Evolutionary conservation across 1,140 invertebrate genomes (phyloP), one percentile per base, ranked within the genome.

Genomic region (Phenacoccus solenopsis): DNA sequence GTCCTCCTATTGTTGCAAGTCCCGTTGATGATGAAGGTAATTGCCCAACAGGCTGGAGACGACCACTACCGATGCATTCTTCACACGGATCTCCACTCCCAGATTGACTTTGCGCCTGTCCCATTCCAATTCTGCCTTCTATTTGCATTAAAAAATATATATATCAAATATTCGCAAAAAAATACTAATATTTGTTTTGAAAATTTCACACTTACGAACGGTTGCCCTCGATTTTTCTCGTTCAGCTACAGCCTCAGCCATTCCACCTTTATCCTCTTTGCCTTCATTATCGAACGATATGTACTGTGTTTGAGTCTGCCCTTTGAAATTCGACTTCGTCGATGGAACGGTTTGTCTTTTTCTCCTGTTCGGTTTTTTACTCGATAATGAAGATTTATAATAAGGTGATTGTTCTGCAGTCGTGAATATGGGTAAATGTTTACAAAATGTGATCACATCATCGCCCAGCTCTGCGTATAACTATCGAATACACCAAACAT

Each of bases 91-190:
- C 78, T 16, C 76, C 74, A 28, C 78, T 77, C 4, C 78, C 78
- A 7, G 81, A 81, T 77, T 82, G 82, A 80, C 89, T 91, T 79
- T 91, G 89, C 0, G 94, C 79, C 96, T 94, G 81, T 98, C 99
- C 97, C 97, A 99, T 81, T 94, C 93, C 21, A 98, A 95, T 32
- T 98, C 81, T 56, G 94, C 93, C 28, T 97, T 92, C 95, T 97
- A 80, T 0, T 81, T 80, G 59, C 4, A 69, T 1, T 20, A 30
- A 69, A 64, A 49, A 69, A n/a, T n/a, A 59, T 9, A 59, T 20
- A 59, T 20, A n/a, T 59, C 16, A 20, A 59, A n/a, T 9, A 9
- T 7, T 4, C n/a, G 16, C n/a, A 7, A 59, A 59, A 9, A 9
- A 59, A 20, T 59, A 9, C 22, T 59, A 5, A n/a, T n/a, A 59